Evolutionary conservation across 2,888 invertebrate species (phyloP).

Genomic region (Heliconius hortense): DNA sequence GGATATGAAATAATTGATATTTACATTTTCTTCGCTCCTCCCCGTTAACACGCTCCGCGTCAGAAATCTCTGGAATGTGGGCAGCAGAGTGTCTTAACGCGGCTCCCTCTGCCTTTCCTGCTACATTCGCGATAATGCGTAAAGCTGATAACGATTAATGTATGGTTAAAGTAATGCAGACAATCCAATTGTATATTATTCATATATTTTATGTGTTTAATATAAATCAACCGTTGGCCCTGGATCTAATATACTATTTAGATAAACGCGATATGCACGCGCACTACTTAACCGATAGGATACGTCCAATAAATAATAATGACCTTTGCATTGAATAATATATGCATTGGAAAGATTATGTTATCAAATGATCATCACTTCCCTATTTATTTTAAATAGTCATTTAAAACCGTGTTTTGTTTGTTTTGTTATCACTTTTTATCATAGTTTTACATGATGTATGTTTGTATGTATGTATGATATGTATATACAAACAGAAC

Average conservation of each 20-base stretch:
- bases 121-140: no score
- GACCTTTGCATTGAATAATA: slow-evolving; percentile 18
- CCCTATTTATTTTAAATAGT: not conserved
- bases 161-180: not conserved
- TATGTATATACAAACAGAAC: not conserved
- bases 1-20: no score
- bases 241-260: slow-evolving; percentile 11
- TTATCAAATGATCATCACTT: not conserved
- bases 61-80: no score
- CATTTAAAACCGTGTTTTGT: not conserved
- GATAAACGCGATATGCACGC: slow-evolving; percentile 12
- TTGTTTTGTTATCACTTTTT: not conserved
- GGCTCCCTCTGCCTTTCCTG: not conserved
- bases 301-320: slow-evolving; percentile 8
- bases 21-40: no score
- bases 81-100: no score
- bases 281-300: slow-evolving; percentile 15
- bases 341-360: not conserved
- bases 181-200: not conserved
- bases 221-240: slow-evolving; percentile 1
- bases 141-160: no score
- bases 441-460: no score
- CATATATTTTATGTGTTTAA: not conserved
- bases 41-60: no score
- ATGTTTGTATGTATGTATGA: not conserved